A percentile compares a stretch with the other conserved stretches of the same genome.
Evolutionary conservation across 2,888 invertebrate genomes (phyloP).

Genomic region (Ennomos quercinarius): DNA sequence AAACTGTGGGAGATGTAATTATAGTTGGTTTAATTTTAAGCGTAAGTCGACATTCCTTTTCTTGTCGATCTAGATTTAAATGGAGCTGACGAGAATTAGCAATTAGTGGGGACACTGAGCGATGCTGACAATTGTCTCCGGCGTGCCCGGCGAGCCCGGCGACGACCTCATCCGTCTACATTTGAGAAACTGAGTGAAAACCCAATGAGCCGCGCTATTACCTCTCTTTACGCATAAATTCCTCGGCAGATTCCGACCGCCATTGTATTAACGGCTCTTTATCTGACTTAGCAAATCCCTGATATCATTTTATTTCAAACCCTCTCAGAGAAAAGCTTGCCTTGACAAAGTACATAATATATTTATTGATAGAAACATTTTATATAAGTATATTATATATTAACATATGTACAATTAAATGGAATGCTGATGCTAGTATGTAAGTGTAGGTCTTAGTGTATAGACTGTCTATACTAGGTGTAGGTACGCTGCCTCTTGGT

Average conservation of each 20-base stretch:
- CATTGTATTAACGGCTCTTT: conserved; percentile 28
- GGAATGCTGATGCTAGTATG: too few relatives aligned
- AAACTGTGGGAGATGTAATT: not conserved
- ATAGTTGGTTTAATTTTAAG: conserved; percentile 67
- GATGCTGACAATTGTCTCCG: conserved; percentile 81
- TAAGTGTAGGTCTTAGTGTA: too few relatives aligned
- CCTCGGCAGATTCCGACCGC: conserved; percentile 27
- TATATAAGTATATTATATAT: too few relatives aligned
- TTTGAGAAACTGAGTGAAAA: conserved; percentile 82
- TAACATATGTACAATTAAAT: too few relatives aligned
- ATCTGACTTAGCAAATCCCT: conserved; percentile 18
- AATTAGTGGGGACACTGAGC: conserved; percentile 83
- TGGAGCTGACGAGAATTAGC: conserved; percentile 80
- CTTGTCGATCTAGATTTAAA: conserved; percentile 78
- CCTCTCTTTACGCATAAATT: conserved; percentile 49
- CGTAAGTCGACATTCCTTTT: conserved; percentile 58
- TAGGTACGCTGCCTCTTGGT: too few relatives aligned
- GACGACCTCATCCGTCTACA: conserved; percentile 80
- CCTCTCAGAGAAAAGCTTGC: conserved; percentile 6
- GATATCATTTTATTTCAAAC: conserved; percentile 10
- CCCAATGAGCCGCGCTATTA: conserved; percentile 82
- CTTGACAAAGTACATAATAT: not conserved
- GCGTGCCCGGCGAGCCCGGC: conserved; percentile 66
- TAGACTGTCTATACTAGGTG: too few relatives aligned
- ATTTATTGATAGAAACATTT: not conserved